Conservation (phyloP, 2,113 vertebrate genomes). For the Cacatua alba region DNA sequence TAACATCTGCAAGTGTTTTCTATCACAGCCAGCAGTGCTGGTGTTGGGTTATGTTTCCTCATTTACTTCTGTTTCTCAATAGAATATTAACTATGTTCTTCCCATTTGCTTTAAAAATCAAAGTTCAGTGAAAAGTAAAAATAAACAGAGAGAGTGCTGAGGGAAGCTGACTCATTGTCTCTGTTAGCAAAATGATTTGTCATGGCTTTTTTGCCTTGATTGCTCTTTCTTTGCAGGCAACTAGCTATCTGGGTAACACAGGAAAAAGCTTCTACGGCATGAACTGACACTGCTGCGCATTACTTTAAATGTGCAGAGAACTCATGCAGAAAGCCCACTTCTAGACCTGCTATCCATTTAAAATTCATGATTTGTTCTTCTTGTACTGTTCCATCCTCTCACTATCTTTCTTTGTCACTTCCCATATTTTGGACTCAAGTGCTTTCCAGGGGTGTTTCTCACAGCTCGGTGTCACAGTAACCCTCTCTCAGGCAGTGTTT, state of each 20-base stretch:
- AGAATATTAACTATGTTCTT: not conserved
- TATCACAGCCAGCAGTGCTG: not conserved
- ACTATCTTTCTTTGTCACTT: not conserved
- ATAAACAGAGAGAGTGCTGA: not conserved
- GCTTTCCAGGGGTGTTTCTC: not conserved
- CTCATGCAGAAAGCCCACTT: slow-evolving; percentile 1
- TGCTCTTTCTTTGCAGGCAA: slow-evolving; percentile 17
- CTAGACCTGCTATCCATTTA: not conserved
- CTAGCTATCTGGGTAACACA: not conserved
- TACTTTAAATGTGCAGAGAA: slow-evolving; percentile 2
- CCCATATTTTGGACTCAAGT: not conserved
- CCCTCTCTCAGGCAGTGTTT: not conserved
- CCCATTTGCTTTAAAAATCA: slow-evolving; percentile 4
- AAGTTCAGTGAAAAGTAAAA: slow-evolving; percentile 21
- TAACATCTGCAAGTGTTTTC: slow-evolving; percentile 19
- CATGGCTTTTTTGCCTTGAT: slow-evolving; percentile 24
- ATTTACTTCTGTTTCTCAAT: not conserved
- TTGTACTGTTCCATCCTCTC: not conserved
- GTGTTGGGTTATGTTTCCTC: not conserved
- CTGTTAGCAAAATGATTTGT: slow-evolving; percentile 18
- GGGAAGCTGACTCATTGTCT: slow-evolving; percentile 14
- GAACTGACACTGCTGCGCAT: not conserved
- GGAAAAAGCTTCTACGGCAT: slow-evolving; percentile 21
- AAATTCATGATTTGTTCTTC: not conserved
- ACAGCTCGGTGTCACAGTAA: not conserved